Evolutionary conservation across 2,797 vertebrate species (phyloP).

Genomic region (Okamejei kenojei): DNA sequence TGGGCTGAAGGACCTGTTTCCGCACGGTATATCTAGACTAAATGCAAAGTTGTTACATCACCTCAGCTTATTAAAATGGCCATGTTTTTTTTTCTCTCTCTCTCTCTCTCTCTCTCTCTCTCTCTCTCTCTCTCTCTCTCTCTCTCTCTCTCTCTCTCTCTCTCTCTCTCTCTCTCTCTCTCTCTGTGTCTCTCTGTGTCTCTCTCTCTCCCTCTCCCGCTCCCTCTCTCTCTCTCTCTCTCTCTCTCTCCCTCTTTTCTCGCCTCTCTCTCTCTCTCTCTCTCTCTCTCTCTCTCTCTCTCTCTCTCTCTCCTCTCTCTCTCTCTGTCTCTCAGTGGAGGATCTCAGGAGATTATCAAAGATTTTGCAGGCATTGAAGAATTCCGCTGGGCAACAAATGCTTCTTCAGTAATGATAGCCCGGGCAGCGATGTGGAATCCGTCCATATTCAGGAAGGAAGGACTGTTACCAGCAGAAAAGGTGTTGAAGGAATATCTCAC

Average conservation of each 20-base stretch:
- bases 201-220: too few relatives aligned
- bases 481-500: conserved; percentile 85
- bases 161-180: conserved; percentile 38
- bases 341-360: conserved; percentile 66
- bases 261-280: conserved; percentile 39
- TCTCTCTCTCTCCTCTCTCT: too few relatives aligned
- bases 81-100: not conserved
- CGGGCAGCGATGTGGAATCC: conserved; percentile 96
- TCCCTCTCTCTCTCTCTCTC: conserved; percentile 40
- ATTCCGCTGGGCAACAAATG: conserved; percentile 59
- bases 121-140: too few relatives aligned
- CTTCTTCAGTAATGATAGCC: conserved; percentile 88
- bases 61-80: not conserved
- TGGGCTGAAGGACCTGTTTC: too few relatives aligned
- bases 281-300: conserved; percentile 39
- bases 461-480: conserved; percentile 66
- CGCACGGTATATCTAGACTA: too few relatives aligned
- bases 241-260: conserved; percentile 40
- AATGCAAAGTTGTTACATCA: not conserved
- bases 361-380: conserved; percentile 54
- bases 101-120: conserved; percentile 45
- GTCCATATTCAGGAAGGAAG: conserved; percentile 75
- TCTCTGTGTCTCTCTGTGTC: too few relatives aligned
- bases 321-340: conserved; percentile 55
- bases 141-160: too few relatives aligned